Conservation (phyloP, 2,797 vertebrate genomes). For the Sebastiscus albofasciatus region DNA sequence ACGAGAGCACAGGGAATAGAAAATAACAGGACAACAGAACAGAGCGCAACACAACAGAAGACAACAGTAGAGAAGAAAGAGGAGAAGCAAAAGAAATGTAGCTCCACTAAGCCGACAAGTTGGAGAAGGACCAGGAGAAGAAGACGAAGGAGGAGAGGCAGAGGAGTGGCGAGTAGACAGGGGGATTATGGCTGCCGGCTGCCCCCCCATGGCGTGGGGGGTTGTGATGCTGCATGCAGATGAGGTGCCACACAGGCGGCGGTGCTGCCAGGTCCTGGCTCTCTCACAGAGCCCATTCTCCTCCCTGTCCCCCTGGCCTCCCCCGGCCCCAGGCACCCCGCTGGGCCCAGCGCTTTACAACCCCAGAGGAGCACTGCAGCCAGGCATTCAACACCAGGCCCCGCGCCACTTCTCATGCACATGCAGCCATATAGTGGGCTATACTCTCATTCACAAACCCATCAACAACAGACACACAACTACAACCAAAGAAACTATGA, state of each 20-base stretch:
- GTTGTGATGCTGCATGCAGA: conserved; percentile 97
- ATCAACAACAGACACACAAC: conserved; percentile 70
- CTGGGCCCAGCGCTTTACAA: conserved; percentile 93
- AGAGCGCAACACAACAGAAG: conserved; percentile 9
- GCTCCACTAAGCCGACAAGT: conserved; percentile 64
- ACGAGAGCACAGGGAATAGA: background rate
- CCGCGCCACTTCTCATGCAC: conserved; percentile 79
- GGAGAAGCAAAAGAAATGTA: conserved; percentile 50
- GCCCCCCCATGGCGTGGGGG: conserved; percentile 87
- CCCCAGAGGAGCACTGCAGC: conserved; percentile 78
- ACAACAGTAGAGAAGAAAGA: conserved; percentile 52
- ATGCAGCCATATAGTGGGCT: conserved; percentile 76
- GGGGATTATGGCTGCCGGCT: conserved; percentile 84
- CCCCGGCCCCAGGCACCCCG: conserved; percentile 88
- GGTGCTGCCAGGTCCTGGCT: conserved; percentile 88
- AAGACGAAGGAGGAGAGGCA: conserved; percentile 62
- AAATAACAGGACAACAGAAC: conserved; percentile 14
- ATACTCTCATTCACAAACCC: conserved; percentile 75
- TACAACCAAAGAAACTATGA: conserved; percentile 70
- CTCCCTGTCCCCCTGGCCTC: conserved; percentile 78
- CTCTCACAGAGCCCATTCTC: conserved; percentile 93
- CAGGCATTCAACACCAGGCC: conserved; percentile 79
- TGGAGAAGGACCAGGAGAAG: conserved; percentile 70
- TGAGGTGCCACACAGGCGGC: conserved; percentile 91
- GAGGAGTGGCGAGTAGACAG: conserved; percentile 74